phyloP scores from a whole-genome alignment of 1,140 invertebrate genomes.

The Diploscapter pachys region DNA sequence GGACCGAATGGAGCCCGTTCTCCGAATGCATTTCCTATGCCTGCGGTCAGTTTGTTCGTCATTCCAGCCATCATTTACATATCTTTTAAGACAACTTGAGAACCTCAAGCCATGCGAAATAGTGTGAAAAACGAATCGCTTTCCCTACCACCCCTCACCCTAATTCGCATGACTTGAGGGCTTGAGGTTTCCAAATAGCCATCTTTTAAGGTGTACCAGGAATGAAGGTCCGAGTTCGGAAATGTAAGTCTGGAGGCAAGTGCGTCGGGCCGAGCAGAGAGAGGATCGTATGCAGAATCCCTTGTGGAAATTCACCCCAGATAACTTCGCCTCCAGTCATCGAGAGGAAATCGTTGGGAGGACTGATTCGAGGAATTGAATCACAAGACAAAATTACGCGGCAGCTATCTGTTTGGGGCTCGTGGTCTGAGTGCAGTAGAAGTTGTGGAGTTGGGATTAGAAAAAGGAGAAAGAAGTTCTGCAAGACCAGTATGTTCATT shows the following conservation, averaged over 20 bases:
- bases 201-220: slow-evolving; percentile 7
- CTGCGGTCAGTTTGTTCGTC: slow-evolving; percentile 15
- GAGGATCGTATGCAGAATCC: not conserved
- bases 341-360: slow-evolving; percentile 14
- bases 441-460: slow-evolving; percentile 22
- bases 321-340: not conserved
- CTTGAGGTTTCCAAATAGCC: not conserved
- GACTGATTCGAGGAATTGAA: slow-evolving; percentile 16
- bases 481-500: slow-evolving; percentile 1
- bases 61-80: not conserved
- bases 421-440: slow-evolving; percentile 34
- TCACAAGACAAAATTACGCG: not conserved
- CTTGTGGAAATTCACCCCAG: not conserved
- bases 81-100: not conserved
- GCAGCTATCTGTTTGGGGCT: slow-evolving; percentile 17
- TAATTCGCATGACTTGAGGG: not conserved
- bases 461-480: slow-evolving; percentile 18
- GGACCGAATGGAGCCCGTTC: slow-evolving; percentile 14
- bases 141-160: not conserved
- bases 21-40: slow-evolving; percentile 20
- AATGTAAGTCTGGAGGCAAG: not conserved
- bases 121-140: not conserved
- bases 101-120: too few species aligned
- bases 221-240: slow-evolving; percentile 16
- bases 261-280: slow-evolving; percentile 9